Evolutionary conservation across 2,888 invertebrate species (phyloP), one percentile per base, ranked within the genome.

Genomic region (Rapana venosa): DNA sequence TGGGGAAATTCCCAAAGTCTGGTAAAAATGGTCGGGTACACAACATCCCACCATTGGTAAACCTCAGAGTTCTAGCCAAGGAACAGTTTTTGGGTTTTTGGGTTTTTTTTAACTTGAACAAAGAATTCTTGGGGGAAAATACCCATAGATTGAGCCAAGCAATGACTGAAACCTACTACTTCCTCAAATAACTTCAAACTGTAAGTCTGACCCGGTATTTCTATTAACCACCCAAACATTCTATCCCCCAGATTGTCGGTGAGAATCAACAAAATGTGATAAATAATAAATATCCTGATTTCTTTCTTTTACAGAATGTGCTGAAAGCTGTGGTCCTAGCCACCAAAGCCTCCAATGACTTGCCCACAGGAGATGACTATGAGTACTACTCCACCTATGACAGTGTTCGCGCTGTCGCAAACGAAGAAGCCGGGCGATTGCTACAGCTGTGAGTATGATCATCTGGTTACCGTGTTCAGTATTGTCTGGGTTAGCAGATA

Each of bases 301-400:
- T 35, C 79, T 86, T 93, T 92, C 87, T 91, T 91, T 96, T 96
- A 74, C 94, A 98, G 98, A 97, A 97, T 95, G 98, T 98, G 0
- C 97, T 97, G 92, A 96, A 96, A 90, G 96, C 97, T 70, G 96
- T 98, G 58, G 97, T 97, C 93, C 97, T 97, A 95, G 97, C 98
- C 8, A 97, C 98, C 22, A 97, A 97, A 95, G 96, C 97, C 30
- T 94, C 98, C 0, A 98, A 98, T 95, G 96, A 97, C 30, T 96
- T 98, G 91, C 98, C 98, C 0, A 96, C 97, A 83, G 98, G 97
- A 74, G 96, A 97, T 77, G 97, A 98, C 84, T 97, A 97, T 95
- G 97, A 97, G 93, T 97, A 97, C 91, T 98, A 98, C 94, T 97
- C 97, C 88, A 98, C 98, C n/a, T 98, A 97, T 95, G 97, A 97